Conservation (phyloP, 2,888 invertebrate species). For the Leptogaster cylindrica region DNA sequence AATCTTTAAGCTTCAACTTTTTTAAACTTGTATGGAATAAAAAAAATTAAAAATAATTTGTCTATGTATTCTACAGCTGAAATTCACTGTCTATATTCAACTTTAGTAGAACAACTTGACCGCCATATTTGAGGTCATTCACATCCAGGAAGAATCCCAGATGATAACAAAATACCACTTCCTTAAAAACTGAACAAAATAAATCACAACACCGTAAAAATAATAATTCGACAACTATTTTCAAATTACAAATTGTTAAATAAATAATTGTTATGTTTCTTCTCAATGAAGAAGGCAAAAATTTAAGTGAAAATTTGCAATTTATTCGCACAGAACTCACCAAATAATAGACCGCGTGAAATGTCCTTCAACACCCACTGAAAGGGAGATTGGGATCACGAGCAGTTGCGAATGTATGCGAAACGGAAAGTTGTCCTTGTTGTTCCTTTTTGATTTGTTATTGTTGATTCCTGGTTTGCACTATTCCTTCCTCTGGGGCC, state of each 20-base stretch:
- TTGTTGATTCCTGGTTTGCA: conserved; percentile 13
- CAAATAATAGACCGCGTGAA: conserved; percentile 33
- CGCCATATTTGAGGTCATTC: conserved; percentile 41
- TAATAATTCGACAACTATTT: background rate
- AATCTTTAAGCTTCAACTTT: too few species aligned
- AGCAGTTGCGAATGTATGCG: background rate
- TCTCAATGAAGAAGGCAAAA: background rate
- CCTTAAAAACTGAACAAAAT: background rate
- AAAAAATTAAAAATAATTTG: too few species aligned
- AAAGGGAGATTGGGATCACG: background rate
- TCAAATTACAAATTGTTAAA: background rate
- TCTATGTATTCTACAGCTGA: too few species aligned
- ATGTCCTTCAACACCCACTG: conserved; percentile 28
- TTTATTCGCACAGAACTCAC: conserved; percentile 9
- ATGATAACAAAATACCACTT: too few species aligned
- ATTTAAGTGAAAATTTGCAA: background rate
- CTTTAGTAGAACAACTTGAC: conserved; percentile 9
- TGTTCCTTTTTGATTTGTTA: conserved; percentile 22
- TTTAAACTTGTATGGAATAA: too few species aligned
- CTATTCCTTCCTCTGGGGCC: conserved; percentile 10
- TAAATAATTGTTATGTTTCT: background rate
- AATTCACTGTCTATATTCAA: too few species aligned
- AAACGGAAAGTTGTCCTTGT: conserved; percentile 4
- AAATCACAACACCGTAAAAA: background rate
- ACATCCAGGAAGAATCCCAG: too few species aligned